These are phyloP conservation scores for Callyntrura guangdongensis DNA, from an alignment of 2,888 invertebrate species.

Conservation along the genomic window DNA sequence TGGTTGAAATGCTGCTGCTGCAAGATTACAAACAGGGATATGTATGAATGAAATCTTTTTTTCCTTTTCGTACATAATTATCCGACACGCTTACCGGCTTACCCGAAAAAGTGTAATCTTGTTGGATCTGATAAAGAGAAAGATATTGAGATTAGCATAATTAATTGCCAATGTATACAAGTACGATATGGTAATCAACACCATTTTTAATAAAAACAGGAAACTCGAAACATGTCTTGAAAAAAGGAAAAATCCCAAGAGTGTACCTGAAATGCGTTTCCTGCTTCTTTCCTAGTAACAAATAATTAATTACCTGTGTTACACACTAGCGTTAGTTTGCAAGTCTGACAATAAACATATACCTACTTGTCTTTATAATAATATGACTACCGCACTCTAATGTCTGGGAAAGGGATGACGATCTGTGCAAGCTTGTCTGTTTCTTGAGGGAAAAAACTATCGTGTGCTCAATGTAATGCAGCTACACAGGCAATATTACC, in stretches of 20 bases:
- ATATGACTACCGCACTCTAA: no score
- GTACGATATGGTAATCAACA: conserved; percentile 54
- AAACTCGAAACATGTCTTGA: conserved; percentile 32
- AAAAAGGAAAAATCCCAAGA: conserved; percentile 11
- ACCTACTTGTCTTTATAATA: no score
- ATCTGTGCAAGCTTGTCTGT: no score
- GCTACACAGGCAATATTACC: no score
- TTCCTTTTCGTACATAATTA: conserved; percentile 1
- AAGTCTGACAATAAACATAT: no score
- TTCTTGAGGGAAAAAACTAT: no score
- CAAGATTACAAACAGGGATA: not conserved
- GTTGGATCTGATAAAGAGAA: not conserved
- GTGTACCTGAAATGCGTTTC: conserved; percentile 16
- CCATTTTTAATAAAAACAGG: conserved; percentile 27
- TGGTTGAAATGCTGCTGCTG: no score
- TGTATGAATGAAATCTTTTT: not conserved
- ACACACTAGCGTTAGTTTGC: no score
- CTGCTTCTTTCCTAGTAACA: not conserved
- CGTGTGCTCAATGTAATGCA: no score
- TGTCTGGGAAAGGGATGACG: no score
- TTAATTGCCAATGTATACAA: conserved; percentile 59
- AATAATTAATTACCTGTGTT: no score
- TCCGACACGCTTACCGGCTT: not conserved
- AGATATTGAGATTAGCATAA: conserved; percentile 59
- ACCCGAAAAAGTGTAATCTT: conserved; percentile 6